Conservation (phyloP, 1,140 invertebrate species). For the Diachasma alloeum region DNA sequence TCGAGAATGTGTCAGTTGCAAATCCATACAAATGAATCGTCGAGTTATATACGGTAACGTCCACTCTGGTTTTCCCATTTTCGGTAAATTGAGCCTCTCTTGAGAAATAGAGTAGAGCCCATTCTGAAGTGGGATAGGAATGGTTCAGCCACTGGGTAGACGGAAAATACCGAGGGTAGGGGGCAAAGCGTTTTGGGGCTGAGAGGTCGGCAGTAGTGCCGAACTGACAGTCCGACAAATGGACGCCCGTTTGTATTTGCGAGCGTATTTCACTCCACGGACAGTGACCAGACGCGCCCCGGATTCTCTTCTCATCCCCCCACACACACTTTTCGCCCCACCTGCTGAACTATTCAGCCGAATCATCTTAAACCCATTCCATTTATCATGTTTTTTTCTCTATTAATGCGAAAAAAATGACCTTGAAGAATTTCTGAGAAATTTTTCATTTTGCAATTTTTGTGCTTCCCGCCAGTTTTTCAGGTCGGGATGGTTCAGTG, state of each 20-base stretch:
- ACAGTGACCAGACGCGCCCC: not conserved
- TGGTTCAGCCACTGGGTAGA: not conserved
- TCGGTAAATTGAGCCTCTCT: not conserved
- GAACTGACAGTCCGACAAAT: not conserved
- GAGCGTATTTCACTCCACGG: not conserved
- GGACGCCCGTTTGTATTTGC: not conserved
- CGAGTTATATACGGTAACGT: not conserved
- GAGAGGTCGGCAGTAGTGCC: not conserved
- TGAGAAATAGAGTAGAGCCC: not conserved
- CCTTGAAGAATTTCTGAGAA: no score
- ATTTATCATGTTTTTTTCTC: no score
- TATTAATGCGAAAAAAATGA: no score
- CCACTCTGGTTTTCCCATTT: slow-evolving; percentile 3
- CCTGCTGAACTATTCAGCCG: no score
- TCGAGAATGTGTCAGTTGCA: not conserved
- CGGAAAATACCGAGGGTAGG: not conserved
- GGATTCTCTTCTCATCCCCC: not conserved
- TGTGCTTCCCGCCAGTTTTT: no score
- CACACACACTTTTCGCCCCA: not conserved
- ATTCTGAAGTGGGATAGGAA: not conserved
- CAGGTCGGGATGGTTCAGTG: no score
- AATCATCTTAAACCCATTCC: no score
- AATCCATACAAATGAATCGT: not conserved
- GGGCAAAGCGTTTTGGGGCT: not conserved
- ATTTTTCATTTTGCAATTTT: no score